phyloP scores from a whole-genome alignment of 53 echinoderm and acorn worm species.

The Luidia sarsii region DNA sequence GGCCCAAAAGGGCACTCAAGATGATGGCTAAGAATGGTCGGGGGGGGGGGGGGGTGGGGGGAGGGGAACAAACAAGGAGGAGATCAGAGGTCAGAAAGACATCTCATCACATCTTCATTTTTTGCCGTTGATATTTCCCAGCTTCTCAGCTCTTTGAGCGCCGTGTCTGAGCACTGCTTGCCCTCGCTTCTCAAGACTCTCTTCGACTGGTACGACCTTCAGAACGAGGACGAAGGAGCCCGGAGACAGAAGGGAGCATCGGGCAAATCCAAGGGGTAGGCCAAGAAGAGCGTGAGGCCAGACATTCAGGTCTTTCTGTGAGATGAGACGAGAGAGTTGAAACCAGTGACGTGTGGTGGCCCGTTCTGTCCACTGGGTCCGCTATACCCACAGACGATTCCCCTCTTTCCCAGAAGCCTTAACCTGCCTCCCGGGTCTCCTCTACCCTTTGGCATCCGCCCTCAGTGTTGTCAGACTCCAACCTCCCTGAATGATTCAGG shows the following conservation, averaged over 20 bases:
- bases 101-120: too few species aligned
- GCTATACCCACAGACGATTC: not conserved
- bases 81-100: too few species aligned
- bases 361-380: not conserved
- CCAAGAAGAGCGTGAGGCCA: not conserved
- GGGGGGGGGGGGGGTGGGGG: too few species aligned
- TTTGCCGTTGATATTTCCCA: too few species aligned
- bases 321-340: not conserved
- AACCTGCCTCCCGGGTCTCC: too few species aligned
- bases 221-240: conserved; percentile 89
- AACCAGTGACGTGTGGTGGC: not conserved
- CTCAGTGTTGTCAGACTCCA: too few species aligned
- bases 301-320: not conserved
- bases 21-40: too few species aligned
- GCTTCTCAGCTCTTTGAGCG: conserved; percentile 97
- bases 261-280: conserved; percentile 91
- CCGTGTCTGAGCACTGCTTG: conserved; percentile 95
- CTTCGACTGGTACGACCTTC: conserved; percentile 98
- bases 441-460: too few species aligned
- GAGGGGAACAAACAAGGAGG: too few species aligned
- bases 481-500: too few species aligned
- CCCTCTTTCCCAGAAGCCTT: too few species aligned
- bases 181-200: conserved; percentile 91
- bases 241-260: conserved; percentile 76
- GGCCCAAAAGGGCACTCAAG: too few species aligned